A percentile compares a stretch with the other conserved stretches of the same genome.
These are phyloP conservation scores for Tolmerus cingulatus DNA, from an alignment of 2,888 invertebrate species.

Conservation along the genomic window DNA sequence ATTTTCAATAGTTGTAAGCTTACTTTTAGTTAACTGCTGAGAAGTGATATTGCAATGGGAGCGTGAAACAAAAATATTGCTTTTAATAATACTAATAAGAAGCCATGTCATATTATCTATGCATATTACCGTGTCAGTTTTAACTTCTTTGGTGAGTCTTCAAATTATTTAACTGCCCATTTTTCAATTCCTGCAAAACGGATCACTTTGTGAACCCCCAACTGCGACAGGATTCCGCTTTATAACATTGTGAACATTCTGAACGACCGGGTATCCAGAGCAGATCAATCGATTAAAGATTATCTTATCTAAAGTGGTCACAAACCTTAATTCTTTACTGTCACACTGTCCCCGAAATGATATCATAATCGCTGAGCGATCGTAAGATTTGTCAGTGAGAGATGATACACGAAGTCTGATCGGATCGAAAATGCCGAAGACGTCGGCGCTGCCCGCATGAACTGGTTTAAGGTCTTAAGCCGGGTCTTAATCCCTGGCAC, in stretches of 20 bases:
- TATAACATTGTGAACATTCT: background rate
- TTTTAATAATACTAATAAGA: too few species aligned
- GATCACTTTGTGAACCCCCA: background rate
- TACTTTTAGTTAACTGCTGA: too few species aligned
- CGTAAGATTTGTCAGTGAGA: conserved; percentile 43
- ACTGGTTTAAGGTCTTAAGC: conserved; percentile 40
- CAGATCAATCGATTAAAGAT: conserved; percentile 1
- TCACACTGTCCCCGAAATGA: conserved; percentile 44
- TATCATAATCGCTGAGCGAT: conserved; percentile 45
- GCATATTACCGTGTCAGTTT: too few species aligned
- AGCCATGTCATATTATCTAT: too few species aligned
- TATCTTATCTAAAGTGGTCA: conserved; percentile 31
- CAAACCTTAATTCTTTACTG: conserved; percentile 43
- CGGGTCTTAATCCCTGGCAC: conserved; percentile 13
- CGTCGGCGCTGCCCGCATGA: background rate
- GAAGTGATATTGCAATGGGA: too few species aligned
- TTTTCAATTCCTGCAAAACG: background rate
- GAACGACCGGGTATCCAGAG: background rate
- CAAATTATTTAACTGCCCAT: background rate
- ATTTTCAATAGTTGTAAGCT: too few species aligned
- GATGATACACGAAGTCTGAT: conserved; percentile 28
- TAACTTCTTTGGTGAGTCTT: background rate
- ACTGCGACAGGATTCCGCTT: background rate
- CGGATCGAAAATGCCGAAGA: background rate
- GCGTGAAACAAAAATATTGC: too few species aligned